Evolutionary conservation across 2,888 invertebrate species (phyloP), one percentile per base, ranked within the genome.

Genomic region (Rugalucina vietnamica): DNA sequence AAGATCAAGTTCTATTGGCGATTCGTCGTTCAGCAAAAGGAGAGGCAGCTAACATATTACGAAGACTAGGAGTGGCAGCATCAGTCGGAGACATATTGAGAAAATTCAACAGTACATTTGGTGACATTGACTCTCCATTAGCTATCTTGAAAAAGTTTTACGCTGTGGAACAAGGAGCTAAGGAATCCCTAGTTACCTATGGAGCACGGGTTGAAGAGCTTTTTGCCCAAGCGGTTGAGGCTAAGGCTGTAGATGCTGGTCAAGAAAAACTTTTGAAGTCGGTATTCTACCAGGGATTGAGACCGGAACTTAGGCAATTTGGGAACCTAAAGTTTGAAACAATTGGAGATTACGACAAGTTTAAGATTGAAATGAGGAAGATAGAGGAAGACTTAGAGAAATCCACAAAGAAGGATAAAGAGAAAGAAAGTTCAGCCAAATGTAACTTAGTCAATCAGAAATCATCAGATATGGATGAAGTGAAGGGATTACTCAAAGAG

Each of bases 101-200:
- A 1, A 50, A 50, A 36, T 65, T 77, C 0, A 29, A 49, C 4
- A 32, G n/a, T 50, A 32, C 21, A 1, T 79, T 37, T 60, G 72
- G 72, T 8, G 49, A 8, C 21, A 54, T 79, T 1, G 79, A 79
- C 12, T 32, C 79, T 37, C 24, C 27, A 36, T 57, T 54, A 12
- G 37, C 36, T 1, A 36, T 72, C 1, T 10, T 79, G 37, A 79
- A 57, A 24, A 79, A 72, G n/a, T 72, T 79, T 32, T 74, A 79
- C n/a, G 24, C 49, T 14, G 73, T 37, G 21, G 10, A n/a, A 4
- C 79, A 73, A 27, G 29, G 18, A 34, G 32, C 73, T 2, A n/a
- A 37, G n/a, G 49, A 79, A 34, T 36, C 79, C 12, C 37, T 79
- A 0, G 18, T 12, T 1, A 50, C 1, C 4, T 79, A 34, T 79